phyloP scores from a whole-genome alignment of 2,113 vertebrate species.

The Pteropus alecto region DNA sequence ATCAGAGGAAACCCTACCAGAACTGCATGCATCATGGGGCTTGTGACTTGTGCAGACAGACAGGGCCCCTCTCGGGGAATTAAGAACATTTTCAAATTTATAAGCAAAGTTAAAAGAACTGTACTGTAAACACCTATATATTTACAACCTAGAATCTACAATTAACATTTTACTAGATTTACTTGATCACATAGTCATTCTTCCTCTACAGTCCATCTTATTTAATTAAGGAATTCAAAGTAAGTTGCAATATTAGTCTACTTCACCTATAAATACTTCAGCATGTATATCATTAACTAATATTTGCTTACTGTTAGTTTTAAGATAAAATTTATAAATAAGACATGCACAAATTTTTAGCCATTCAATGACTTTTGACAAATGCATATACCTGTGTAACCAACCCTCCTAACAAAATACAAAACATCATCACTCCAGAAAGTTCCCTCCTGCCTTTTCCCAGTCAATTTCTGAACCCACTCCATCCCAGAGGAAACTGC shows the following conservation, averaged over 20 bases:
- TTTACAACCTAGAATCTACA: neutral
- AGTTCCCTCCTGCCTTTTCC: neutral
- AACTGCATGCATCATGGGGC: neutral
- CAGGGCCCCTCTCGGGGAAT: neutral
- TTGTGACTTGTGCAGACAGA: neutral
- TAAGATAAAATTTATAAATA: neutral
- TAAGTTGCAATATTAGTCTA: neutral
- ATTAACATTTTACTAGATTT: neutral
- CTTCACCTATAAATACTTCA: neutral
- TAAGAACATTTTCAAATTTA: neutral
- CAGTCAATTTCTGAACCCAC: neutral
- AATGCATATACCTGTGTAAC: neutral
- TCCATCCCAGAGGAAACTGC: neutral
- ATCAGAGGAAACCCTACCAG: neutral
- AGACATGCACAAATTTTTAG: neutral
- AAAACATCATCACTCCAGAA: neutral
- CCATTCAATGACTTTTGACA: neutral
- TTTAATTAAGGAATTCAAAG: neutral
- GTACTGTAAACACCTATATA: neutral
- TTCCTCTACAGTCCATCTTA: neutral
- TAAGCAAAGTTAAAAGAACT: neutral
- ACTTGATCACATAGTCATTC: neutral
- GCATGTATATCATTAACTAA: neutral
- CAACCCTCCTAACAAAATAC: neutral
- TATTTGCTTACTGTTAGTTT: neutral